phyloP scores from a whole-genome alignment of 1,140 invertebrate genomes.

The Penaeus indicus region DNA sequence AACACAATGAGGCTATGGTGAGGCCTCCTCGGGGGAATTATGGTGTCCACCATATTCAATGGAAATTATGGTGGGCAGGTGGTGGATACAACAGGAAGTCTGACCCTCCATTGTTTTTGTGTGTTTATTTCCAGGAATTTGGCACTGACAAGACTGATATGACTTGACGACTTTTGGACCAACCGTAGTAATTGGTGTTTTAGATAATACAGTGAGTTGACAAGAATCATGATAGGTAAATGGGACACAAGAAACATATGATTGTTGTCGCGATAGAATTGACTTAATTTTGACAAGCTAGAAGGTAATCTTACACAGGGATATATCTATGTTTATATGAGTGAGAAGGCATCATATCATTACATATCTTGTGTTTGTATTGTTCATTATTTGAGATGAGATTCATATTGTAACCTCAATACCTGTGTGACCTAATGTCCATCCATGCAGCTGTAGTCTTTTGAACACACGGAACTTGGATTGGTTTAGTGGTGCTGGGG shows the following conservation, averaged over 20 bases:
- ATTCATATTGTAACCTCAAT: not conserved
- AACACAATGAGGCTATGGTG: conserved; percentile 43
- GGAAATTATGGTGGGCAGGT: conserved; percentile 62
- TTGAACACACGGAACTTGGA: not conserved
- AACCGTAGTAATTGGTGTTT: too few relatives aligned
- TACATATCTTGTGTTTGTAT: not conserved
- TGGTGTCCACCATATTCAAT: conserved; percentile 57
- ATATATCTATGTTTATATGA: too few relatives aligned
- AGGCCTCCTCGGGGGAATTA: conserved; percentile 43
- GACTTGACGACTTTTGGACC: conserved; percentile 57
- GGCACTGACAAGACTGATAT: conserved; percentile 60
- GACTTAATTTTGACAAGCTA: too few relatives aligned
- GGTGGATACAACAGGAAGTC: conserved; percentile 65
- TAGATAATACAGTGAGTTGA: conserved; percentile 18
- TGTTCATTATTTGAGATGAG: conserved; percentile 37
- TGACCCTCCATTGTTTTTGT: not conserved
- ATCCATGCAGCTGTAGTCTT: conserved; percentile 34
- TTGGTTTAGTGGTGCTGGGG: too few relatives aligned
- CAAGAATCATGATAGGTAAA: not conserved
- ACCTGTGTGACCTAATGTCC: not conserved
- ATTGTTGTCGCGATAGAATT: too few relatives aligned
- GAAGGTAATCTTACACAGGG: too few relatives aligned
- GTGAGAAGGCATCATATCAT: too few relatives aligned
- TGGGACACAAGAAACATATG: too few relatives aligned
- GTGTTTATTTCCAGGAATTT: conserved; percentile 44